Percentiles rank a stretch among this genome's conserved stretches.
Conservation (phyloP, 2,113 vertebrate species). For the Nycticorax nycticorax region DNA sequence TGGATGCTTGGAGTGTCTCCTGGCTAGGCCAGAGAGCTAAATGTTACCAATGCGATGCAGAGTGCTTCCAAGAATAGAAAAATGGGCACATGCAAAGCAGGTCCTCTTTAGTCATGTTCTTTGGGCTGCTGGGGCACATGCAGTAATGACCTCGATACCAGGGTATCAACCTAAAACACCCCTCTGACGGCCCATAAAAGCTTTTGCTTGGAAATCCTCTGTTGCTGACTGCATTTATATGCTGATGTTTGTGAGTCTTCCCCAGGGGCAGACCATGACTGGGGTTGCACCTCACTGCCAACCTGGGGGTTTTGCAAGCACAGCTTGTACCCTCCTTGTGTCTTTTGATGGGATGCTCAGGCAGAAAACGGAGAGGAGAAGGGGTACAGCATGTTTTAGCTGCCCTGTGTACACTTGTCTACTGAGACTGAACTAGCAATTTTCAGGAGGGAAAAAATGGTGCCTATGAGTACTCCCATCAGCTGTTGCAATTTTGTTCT, state of each 20-base stretch:
- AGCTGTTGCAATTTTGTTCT: not conserved
- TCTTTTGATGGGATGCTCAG: not conserved
- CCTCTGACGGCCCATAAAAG: not conserved
- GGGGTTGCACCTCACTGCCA: not conserved
- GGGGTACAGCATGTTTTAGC: not conserved
- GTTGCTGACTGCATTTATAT: not conserved
- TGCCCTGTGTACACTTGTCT: not conserved
- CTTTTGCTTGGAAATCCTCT: not conserved
- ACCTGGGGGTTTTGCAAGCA: not conserved
- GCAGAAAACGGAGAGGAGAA: not conserved
- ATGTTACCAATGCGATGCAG: constrained; percentile 39
- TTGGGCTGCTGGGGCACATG: not conserved
- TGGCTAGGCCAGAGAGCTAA: not conserved
- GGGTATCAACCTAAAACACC: not conserved
- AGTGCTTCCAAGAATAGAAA: constrained; percentile 66
- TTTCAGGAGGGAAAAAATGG: not conserved
- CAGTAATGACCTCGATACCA: not conserved
- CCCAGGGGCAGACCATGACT: not conserved
- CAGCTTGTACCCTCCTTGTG: not conserved
- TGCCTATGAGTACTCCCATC: not conserved
- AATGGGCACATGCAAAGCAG: not conserved
- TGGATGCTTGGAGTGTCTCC: constrained; percentile 47
- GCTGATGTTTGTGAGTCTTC: not conserved
- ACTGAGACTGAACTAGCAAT: not conserved
- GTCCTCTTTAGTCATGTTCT: constrained; percentile 17